Percentiles rank a stretch among this genome's conserved stretches.
phyloP scores from a whole-genome alignment of 2,113 vertebrate species.

The Butastur rufipennis region DNA sequence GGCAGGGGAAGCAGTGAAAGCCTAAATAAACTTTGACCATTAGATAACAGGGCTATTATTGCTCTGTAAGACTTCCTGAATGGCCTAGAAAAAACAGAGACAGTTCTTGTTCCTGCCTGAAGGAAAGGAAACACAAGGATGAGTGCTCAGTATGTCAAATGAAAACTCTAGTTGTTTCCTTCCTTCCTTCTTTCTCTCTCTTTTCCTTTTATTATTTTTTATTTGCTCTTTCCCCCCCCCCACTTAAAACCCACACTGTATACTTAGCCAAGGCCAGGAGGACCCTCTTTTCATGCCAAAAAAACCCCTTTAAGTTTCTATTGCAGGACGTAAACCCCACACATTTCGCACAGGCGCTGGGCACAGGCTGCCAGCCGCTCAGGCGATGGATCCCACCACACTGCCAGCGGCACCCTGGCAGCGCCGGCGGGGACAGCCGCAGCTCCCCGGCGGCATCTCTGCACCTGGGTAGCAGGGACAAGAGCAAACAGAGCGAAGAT shows the following conservation, averaged over 20 bases:
- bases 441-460: not conserved
- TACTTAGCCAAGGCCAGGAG: not conserved
- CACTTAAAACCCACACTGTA: not conserved
- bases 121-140: conserved; percentile 56
- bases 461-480: not conserved
- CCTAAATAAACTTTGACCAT: conserved; percentile 73
- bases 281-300: not conserved
- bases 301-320: not conserved
- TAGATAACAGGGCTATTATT: conserved; percentile 76
- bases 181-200: not conserved
- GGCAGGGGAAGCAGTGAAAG: conserved; percentile 66
- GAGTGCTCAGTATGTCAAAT: not conserved
- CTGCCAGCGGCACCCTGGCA: not conserved
- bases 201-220: not conserved
- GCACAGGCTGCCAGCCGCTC: not conserved
- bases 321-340: not conserved
- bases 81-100: conserved; percentile 63
- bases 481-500: not conserved
- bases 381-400: not conserved
- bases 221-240: not conserved
- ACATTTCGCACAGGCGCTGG: not conserved
- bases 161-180: not conserved
- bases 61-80: conserved; percentile 77
- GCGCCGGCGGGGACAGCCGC: not conserved
- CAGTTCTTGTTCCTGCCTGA: conserved; percentile 48